A percentile compares a stretch with the other conserved stretches of the same genome.
These are phyloP conservation scores for Uria lomvia DNA, from an alignment of 2,113 vertebrate genomes.

Conservation along the genomic window DNA sequence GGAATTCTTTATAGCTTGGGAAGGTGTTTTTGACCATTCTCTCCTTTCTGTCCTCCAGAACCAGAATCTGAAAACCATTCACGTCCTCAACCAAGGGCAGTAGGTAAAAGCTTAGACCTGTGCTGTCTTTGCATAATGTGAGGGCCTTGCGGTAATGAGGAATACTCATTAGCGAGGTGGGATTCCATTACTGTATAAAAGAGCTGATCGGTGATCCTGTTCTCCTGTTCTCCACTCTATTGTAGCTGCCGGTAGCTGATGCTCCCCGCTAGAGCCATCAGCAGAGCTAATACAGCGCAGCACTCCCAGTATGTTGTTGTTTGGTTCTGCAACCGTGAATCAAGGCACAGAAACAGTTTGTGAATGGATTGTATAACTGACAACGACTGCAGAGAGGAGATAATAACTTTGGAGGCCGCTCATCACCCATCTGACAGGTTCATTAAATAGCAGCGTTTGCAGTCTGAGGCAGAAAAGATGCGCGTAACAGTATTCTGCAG, in stretches of 20 bases:
- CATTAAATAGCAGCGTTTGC: neutral
- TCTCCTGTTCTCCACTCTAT: neutral
- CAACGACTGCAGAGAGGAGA: neutral
- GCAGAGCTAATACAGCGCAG: neutral
- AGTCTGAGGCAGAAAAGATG: neutral
- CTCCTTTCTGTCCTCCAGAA: neutral
- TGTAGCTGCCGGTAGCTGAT: neutral
- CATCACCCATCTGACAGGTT: neutral
- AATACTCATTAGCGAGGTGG: fast-evolving
- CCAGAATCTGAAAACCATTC: neutral
- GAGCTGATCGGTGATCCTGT: neutral
- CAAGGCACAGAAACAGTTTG: neutral
- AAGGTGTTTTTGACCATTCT: neutral
- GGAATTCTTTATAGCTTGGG: neutral
- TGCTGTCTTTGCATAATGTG: neutral
- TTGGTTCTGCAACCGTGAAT: neutral
- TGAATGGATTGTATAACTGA: neutral
- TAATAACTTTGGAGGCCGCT: neutral
- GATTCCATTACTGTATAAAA: neutral
- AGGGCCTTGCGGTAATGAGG: neutral
- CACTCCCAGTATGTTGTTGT: neutral
- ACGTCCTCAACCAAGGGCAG: neutral
- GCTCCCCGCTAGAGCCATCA: neutral
- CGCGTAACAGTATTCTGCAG: neutral
- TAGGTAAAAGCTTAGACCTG: neutral